Conservation (phyloP, 1,140 invertebrate species). For the Drosophila lacteicornis region DNA sequence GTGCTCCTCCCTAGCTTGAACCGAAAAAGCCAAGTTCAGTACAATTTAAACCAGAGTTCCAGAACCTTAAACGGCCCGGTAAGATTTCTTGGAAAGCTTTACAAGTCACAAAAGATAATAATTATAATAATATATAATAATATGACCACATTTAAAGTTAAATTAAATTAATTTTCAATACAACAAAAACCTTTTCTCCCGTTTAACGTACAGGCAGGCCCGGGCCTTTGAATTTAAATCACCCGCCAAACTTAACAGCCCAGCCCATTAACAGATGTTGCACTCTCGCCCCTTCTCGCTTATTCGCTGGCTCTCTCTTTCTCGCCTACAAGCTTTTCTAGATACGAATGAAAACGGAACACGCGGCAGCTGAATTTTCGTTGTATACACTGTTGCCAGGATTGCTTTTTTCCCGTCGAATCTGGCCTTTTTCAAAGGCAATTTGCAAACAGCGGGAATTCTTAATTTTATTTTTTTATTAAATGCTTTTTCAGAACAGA, state of each 20-base stretch:
- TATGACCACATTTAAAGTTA: too few species aligned
- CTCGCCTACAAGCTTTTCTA: conserved; percentile 16
- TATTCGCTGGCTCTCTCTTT: conserved; percentile 7
- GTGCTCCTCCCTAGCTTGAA: not conserved
- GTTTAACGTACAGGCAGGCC: not conserved
- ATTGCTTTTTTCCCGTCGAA: too few species aligned
- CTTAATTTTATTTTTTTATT: too few species aligned
- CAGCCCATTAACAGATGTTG: conserved; percentile 9
- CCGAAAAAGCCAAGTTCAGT: not conserved
- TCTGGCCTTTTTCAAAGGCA: too few species aligned
- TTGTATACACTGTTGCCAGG: too few species aligned
- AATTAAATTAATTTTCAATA: not conserved
- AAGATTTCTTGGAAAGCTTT: too few species aligned
- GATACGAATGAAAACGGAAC: conserved; percentile 54
- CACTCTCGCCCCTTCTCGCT: not conserved
- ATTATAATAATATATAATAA: too few species aligned
- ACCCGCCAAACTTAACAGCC: conserved; percentile 19
- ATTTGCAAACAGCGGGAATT: too few species aligned
- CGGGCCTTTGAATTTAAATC: conserved; percentile 15
- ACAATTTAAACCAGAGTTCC: too few species aligned
- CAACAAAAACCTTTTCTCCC: not conserved
- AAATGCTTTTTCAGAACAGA: too few species aligned
- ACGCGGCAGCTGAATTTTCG: conserved; percentile 44
- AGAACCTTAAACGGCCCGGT: too few species aligned
- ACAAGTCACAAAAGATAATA: too few species aligned